Percentiles rank a stretch among this genome's conserved stretches.
phyloP scores from a whole-genome alignment of 92 coral and sea anemone genomes.

The Parazoanthus swiftii region DNA sequence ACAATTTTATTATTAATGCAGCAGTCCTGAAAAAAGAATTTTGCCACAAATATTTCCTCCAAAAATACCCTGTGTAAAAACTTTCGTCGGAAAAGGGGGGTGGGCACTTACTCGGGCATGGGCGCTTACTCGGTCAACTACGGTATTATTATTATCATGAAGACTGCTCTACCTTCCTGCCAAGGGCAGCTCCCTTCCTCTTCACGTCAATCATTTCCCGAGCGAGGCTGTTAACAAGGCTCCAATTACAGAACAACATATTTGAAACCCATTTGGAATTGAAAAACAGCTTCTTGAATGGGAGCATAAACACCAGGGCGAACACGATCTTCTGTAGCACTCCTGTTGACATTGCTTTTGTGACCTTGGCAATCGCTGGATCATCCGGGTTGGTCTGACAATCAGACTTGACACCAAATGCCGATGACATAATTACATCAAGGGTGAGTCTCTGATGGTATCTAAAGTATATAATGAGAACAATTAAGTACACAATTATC shows the following conservation, averaged over 20 bases:
- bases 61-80: too few species aligned
- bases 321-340: slow-evolving; percentile 4
- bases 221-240: background rate
- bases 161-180: slow-evolving; percentile 6
- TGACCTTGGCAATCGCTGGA: slow-evolving; percentile 18
- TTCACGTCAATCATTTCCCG: slow-evolving; percentile 28
- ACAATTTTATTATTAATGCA: too few species aligned
- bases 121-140: too few species aligned
- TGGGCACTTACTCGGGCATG: too few species aligned
- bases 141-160: background rate
- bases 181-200: slow-evolving; percentile 1
- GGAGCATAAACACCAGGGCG: slow-evolving; percentile 21
- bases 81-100: too few species aligned
- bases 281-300: slow-evolving; percentile 4
- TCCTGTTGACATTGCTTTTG: slow-evolving; percentile 7
- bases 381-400: slow-evolving; percentile 31
- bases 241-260: background rate
- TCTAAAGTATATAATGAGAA: background rate
- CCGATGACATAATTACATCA: slow-evolving; percentile 43
- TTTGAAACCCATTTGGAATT: slow-evolving; percentile 26
- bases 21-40: too few species aligned
- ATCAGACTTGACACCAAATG: slow-evolving; percentile 31
- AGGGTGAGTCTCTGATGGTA: slow-evolving; percentile 35
- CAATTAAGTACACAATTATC: too few species aligned
- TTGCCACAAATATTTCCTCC: too few species aligned